Evolutionary conservation across 2,888 invertebrate species (phyloP), one percentile per base, ranked within the genome.

Genomic region (Isoperla grammatica): DNA sequence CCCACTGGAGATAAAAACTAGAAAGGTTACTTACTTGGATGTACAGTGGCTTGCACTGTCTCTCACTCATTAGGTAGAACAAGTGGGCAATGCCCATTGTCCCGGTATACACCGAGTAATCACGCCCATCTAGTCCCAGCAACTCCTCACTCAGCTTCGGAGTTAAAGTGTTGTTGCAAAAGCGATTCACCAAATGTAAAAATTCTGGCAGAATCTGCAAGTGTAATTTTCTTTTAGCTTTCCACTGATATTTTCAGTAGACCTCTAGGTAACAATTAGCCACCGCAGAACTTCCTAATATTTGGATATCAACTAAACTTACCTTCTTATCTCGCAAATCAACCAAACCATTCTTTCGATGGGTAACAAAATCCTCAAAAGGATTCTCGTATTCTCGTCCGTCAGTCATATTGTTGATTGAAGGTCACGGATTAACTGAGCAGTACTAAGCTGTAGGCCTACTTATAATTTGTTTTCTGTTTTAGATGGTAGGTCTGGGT

Each of bases 81-180:
- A 84, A 76, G 40, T 86, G 74, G 37, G 87, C 86, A 61, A 88
- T 76, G 37, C 91, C 91, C 64, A 85, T 73, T 58, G 81, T 82
- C 37, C 91, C 91, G 8, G 90, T 90, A 67, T 91, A 91, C 1
- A 90, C 78, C 3, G 87, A 83, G 66, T 77, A 78, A 75, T 89
- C 86, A 37, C 71, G 64, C 50, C 67, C 61, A 50, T 71, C 69
- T 6, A 46, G 49, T 9, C 57, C 60, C 6, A 20, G 37, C 1
- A 63, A 4, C 8, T 23, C 37, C 4, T 13, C 22, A 13, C 55
- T 42, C n/a, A 63, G 55, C 17, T 50, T 48, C n/a, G 35, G 23
- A 4, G 60, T 48, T 4, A 63, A 39, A n/a, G 53, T 63, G 43
- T 37, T 40, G 5, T 17, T 19, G n/a, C 50, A 20, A 4, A 13